Conservation (phyloP, 2,888 invertebrate species). For the Scelioninae gen. 2 region DNA sequence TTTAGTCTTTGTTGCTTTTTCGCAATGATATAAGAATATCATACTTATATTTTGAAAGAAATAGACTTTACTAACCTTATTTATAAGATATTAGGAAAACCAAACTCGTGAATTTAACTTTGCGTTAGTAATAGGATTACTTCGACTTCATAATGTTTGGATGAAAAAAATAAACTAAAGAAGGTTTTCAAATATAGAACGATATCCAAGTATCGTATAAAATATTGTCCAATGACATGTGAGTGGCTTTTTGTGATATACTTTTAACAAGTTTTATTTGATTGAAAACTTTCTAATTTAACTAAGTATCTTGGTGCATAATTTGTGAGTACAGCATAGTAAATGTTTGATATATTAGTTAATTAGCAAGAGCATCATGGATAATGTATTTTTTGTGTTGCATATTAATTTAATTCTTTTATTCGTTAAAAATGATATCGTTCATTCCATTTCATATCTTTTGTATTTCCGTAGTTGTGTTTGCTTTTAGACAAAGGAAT, state of each 20-base stretch:
- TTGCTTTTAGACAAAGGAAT: too few relatives aligned
- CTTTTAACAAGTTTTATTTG: background rate
- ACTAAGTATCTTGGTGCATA: too few relatives aligned
- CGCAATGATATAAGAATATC: background rate
- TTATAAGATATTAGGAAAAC: conserved; percentile 23
- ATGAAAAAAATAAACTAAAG: conserved; percentile 18
- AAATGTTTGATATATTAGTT: too few relatives aligned
- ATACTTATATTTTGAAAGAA: conserved; percentile 2
- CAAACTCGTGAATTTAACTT: conserved; percentile 17
- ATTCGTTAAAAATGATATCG: too few relatives aligned
- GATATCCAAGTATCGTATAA: conserved; percentile 7
- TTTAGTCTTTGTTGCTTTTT: background rate
- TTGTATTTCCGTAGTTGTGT: too few relatives aligned
- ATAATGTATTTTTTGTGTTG: too few relatives aligned
- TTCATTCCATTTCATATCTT: too few relatives aligned
- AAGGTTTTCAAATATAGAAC: conserved; percentile 8
- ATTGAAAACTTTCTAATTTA: too few relatives aligned
- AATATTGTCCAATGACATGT: conserved; percentile 1
- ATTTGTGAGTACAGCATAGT: too few relatives aligned
- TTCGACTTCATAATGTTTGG: conserved; percentile 25
- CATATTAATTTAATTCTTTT: too few relatives aligned
- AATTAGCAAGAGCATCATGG: too few relatives aligned
- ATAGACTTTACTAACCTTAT: background rate
- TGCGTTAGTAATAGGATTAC: conserved; percentile 30
- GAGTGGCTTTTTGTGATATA: background rate